These are phyloP conservation scores for Poeciliopsis paucimaculata DNA, from an alignment of 2,797 vertebrate genomes.

Conservation along the genomic window DNA sequence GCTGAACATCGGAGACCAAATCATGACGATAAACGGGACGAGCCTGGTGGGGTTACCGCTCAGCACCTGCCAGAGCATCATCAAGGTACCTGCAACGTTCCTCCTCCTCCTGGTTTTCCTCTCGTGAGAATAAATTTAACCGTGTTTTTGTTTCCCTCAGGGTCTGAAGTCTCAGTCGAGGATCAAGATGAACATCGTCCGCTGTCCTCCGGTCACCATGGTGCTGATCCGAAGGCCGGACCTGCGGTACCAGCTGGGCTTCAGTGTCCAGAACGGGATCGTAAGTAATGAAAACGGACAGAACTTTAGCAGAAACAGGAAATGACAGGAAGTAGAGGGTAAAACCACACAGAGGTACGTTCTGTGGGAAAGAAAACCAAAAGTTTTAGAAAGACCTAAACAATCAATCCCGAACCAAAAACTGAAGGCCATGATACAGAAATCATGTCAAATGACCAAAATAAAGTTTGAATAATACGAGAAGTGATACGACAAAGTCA, in stretches of 20 bases:
- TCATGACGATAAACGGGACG: constrained; percentile 97
- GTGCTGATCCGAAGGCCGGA: constrained; percentile 94
- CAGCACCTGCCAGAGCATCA: constrained; percentile 97
- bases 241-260: constrained; percentile 94
- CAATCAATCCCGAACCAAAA: too few species aligned
- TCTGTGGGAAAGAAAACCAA: background rate
- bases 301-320: background rate
- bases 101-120: background rate
- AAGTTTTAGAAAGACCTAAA: background rate
- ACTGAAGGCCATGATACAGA: too few species aligned
- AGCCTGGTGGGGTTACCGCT: constrained; percentile 96
- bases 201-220: constrained; percentile 95
- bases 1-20: constrained; percentile 96
- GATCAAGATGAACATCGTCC: constrained; percentile 95
- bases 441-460: too few species aligned
- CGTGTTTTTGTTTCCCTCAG: constrained; percentile 61
- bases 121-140: background rate
- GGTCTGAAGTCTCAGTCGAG: constrained; percentile 94
- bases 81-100: constrained; percentile 84
- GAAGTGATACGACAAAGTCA: too few species aligned
- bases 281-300: constrained; percentile 78
- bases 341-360: background rate
- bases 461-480: too few species aligned
- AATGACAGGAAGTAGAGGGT: background rate
- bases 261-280: constrained; percentile 97